phyloP scores from a whole-genome alignment of 1,140 invertebrate genomes.

The Elymnias hypermnestra region DNA sequence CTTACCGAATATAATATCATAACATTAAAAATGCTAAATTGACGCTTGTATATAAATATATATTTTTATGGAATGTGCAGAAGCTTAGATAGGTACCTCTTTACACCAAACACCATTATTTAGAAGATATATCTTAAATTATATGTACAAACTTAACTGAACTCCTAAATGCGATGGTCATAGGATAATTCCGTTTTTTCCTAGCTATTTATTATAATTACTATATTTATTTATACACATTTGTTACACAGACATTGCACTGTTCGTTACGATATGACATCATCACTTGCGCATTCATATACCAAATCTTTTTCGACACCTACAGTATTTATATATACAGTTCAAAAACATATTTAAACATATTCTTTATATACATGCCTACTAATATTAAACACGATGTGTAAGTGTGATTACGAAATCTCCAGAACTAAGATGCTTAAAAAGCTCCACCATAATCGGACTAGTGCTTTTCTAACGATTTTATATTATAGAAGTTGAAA shows the following conservation, averaged over 20 bases:
- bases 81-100: conserved; percentile 67
- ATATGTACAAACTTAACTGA: conserved; percentile 66
- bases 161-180: conserved; percentile 61
- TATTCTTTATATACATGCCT: no score
- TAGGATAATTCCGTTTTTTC: conserved; percentile 60
- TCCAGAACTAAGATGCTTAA: no score
- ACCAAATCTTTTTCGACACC: conserved; percentile 31
- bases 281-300: conserved; percentile 34
- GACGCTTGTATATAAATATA: conserved; percentile 71
- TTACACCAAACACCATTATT: conserved; percentile 71
- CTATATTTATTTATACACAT: conserved; percentile 60
- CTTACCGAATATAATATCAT: conserved; percentile 39
- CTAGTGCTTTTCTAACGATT: no score
- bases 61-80: conserved; percentile 59
- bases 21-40: conserved; percentile 59
- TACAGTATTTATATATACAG: conserved; percentile 13
- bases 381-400: no score
- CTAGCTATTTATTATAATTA: conserved; percentile 64
- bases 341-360: neutral
- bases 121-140: conserved; percentile 56
- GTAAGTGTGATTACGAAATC: no score
- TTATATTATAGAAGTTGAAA: no score
- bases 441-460: no score
- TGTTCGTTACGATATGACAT: conserved; percentile 61
- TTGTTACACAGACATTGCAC: conserved; percentile 70